phyloP scores from a whole-genome alignment of 92 coral and sea anemone genomes.

The Anthopleura xanthogrammica region DNA sequence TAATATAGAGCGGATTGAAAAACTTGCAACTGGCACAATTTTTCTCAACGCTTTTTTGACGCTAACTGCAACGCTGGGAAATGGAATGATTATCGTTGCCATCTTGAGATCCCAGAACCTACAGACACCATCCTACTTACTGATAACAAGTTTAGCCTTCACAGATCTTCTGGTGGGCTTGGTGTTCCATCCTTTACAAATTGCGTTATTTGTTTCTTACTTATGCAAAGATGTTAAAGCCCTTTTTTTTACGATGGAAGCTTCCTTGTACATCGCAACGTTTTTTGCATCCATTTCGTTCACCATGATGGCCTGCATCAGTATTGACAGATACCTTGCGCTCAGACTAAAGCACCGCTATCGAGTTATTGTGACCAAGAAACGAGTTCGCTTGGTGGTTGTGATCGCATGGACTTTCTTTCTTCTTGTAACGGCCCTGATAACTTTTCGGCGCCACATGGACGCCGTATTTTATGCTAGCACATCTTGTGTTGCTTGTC shows the following conservation, averaged over 20 bases:
- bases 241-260: neutral
- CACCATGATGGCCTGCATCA: neutral
- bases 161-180: neutral
- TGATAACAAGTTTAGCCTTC: slow-evolving; percentile 10
- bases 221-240: neutral
- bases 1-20: too few relatives aligned
- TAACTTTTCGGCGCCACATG: neutral
- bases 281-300: neutral
- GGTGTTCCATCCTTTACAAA: neutral
- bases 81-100: slow-evolving; percentile 6
- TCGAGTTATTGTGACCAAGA: neutral
- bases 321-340: neutral
- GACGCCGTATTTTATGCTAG: neutral
- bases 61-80: neutral
- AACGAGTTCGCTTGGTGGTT: neutral
- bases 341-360: neutral
- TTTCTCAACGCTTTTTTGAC: neutral
- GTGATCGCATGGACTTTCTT: neutral
- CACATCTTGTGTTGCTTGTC: neutral
- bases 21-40: too few relatives aligned
- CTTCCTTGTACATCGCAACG: neutral
- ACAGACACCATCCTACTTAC: slow-evolving; percentile 8
- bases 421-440: neutral
- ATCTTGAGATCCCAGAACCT: slow-evolving; percentile 4
- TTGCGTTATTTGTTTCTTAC: neutral